Percentiles rank a stretch among this genome's conserved stretches.
phyloP scores from a whole-genome alignment of 2,888 invertebrate species.

The Drosophila meridionalis region DNA sequence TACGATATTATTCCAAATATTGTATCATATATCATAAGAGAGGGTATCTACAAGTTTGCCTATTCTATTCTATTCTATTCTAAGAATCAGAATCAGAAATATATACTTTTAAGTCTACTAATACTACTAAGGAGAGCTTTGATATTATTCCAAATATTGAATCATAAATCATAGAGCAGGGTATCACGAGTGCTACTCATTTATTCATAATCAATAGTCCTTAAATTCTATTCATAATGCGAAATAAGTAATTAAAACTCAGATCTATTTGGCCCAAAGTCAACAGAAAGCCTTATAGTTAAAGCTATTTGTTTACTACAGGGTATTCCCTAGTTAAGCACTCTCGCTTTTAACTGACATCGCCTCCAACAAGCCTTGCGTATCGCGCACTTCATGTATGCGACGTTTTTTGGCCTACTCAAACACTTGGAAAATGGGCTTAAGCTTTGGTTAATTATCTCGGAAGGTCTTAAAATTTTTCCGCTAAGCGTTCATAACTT shows the following conservation, averaged over 20 bases:
- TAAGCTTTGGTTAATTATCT: slow-evolving; percentile 45
- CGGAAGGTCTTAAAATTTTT: slow-evolving; percentile 31
- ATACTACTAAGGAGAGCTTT: too few species aligned
- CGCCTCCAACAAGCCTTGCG: not conserved
- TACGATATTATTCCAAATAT: too few species aligned
- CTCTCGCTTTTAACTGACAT: not conserved
- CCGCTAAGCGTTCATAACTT: slow-evolving; percentile 30
- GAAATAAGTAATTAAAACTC: not conserved
- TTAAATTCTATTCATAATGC: not conserved
- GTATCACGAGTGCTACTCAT: not conserved
- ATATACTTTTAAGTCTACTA: too few species aligned
- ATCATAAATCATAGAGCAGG: not conserved
- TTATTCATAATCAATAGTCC: not conserved
- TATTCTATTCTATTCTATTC: too few species aligned
- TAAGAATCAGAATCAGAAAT: too few species aligned
- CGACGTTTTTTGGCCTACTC: slow-evolving; percentile 2
- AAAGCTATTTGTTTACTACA: not conserved
- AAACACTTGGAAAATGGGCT: slow-evolving; percentile 14
- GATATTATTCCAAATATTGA: too few species aligned
- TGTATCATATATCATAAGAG: not conserved
- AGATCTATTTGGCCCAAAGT: not conserved
- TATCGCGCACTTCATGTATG: not conserved
- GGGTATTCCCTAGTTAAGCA: not conserved
- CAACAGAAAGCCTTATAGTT: too few species aligned
- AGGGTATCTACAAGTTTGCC: not conserved